These are phyloP conservation scores for Fulica atra DNA, from an alignment of 2,113 vertebrate species.

Conservation along the genomic window DNA sequence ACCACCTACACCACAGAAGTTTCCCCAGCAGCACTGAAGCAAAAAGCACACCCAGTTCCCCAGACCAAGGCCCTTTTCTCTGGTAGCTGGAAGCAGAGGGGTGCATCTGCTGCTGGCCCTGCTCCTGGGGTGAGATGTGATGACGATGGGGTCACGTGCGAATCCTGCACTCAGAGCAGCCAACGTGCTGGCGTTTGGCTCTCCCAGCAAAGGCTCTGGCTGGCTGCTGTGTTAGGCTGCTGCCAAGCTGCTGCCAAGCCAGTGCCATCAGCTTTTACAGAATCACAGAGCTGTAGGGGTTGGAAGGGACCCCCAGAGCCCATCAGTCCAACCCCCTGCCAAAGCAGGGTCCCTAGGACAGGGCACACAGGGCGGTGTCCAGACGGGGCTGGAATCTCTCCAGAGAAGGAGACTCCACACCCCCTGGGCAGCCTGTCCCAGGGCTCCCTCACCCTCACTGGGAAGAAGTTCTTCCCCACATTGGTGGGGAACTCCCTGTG, in stretches of 20 bases:
- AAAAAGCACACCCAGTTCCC: not conserved
- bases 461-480: no score
- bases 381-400: no score
- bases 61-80: not conserved
- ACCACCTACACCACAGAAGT: not conserved
- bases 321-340: no score
- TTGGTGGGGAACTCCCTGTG: no score
- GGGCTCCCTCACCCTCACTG: no score
- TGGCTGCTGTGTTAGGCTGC: not conserved
- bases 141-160: not conserved
- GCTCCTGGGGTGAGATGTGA: not conserved
- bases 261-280: not conserved
- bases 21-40: not conserved
- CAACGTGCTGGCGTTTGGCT: not conserved
- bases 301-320: no score
- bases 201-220: not conserved
- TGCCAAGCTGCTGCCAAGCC: not conserved
- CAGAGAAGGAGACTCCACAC: no score
- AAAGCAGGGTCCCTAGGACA: no score
- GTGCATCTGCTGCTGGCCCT: not conserved
- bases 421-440: no score
- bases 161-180: not conserved
- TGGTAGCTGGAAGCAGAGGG: not conserved
- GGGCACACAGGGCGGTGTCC: no score
- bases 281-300: no score